Percentiles rank a stretch among this genome's conserved stretches.
phyloP scores from a whole-genome alignment of 2,888 invertebrate species.

The Acleris sparsana region DNA sequence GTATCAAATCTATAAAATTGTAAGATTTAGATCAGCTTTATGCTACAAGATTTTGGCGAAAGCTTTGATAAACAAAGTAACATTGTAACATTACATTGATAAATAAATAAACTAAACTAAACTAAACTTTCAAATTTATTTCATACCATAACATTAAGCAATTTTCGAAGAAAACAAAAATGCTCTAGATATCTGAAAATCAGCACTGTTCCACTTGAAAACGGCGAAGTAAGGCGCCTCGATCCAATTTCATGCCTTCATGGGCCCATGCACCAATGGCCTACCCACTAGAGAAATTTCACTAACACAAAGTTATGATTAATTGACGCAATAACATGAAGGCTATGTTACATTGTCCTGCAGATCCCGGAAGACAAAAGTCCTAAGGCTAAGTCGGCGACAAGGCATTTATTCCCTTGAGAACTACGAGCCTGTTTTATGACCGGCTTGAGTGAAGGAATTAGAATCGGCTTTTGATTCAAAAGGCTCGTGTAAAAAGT shows the following conservation, averaged over 20 bases:
- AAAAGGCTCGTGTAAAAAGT: background rate
- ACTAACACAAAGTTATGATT: slow-evolving; percentile 82
- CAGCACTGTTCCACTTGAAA: slow-evolving; percentile 65
- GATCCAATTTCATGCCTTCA: slow-evolving; percentile 81
- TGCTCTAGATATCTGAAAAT: slow-evolving; percentile 55
- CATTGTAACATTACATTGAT: no score
- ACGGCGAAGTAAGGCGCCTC: slow-evolving; percentile 66
- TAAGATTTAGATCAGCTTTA: no score
- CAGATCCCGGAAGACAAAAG: slow-evolving; percentile 44
- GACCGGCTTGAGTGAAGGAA: slow-evolving; percentile 1
- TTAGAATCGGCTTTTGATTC: slow-evolving; percentile 3
- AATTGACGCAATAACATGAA: slow-evolving; percentile 79
- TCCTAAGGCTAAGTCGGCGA: slow-evolving; percentile 39
- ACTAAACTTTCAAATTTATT: background rate
- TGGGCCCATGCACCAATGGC: slow-evolving; percentile 78
- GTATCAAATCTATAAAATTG: no score
- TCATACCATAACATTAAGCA: background rate
- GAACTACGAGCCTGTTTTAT: slow-evolving; percentile 35
- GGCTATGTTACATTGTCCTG: slow-evolving; percentile 65
- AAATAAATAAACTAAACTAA: no score
- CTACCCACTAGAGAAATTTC: slow-evolving; percentile 75
- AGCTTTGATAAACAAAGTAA: no score
- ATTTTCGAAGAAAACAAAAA: slow-evolving; percentile 24
- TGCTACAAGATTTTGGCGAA: no score
- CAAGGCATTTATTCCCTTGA: slow-evolving; percentile 38